phyloP scores from a whole-genome alignment of 2,797 vertebrate genomes.

The Lerista edwardsae region DNA sequence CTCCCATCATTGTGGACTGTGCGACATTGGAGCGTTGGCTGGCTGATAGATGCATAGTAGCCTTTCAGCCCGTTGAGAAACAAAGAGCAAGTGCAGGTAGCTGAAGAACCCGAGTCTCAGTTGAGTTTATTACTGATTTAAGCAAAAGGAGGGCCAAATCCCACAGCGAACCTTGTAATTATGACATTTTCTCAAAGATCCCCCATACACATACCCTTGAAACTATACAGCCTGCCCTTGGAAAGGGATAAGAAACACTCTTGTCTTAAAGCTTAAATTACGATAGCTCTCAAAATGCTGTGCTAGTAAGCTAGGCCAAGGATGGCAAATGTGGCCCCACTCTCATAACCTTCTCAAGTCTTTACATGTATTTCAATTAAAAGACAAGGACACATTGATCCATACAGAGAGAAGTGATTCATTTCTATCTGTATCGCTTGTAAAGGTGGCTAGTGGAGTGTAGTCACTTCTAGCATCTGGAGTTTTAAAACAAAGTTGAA shows the following conservation, averaged over 20 bases:
- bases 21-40: neutral
- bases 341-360: conserved; percentile 3
- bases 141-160: neutral
- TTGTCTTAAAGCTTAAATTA: conserved; percentile 22
- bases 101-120: neutral
- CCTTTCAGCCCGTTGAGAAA: neutral
- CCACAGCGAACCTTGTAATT: neutral
- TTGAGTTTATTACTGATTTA: neutral
- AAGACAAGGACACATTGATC: conserved; percentile 22
- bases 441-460: neutral
- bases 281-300: neutral
- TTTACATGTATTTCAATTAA: conserved; percentile 25
- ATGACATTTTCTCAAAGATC: conserved; percentile 11
- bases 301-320: neutral
- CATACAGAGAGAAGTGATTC: neutral
- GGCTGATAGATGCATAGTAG: neutral
- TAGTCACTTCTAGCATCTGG: neutral
- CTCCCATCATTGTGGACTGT: neutral
- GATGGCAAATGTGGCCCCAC: neutral
- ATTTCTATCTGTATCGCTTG: neutral
- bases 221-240: conserved; percentile 8
- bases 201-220: conserved; percentile 20
- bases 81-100: neutral
- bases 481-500: conserved; percentile 26
- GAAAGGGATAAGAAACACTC: neutral